phyloP scores from a whole-genome alignment of 2,888 invertebrate genomes.

The Timandra comae region DNA sequence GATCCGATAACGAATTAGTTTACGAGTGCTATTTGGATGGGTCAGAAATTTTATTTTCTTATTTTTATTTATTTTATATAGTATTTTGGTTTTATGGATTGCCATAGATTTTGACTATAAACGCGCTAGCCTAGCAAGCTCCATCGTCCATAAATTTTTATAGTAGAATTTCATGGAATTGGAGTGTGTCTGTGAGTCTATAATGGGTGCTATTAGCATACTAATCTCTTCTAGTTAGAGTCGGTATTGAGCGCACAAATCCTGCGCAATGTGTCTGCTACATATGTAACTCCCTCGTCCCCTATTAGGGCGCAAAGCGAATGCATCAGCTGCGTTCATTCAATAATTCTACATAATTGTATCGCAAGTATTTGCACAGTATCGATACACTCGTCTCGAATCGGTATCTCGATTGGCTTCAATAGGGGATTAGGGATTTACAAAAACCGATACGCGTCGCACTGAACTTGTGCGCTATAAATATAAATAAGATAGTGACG shows the following conservation, averaged over 20 bases:
- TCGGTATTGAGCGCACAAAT: slow-evolving; percentile 50
- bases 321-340: slow-evolving; percentile 23
- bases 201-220: slow-evolving; percentile 64
- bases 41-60: slow-evolving; percentile 57
- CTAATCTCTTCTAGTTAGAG: slow-evolving; percentile 69
- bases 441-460: slow-evolving; percentile 22
- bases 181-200: slow-evolving; percentile 49
- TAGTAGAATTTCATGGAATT: slow-evolving; percentile 57
- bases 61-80: slow-evolving; percentile 49
- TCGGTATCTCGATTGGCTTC: slow-evolving; percentile 28
- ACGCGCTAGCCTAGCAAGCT: slow-evolving; percentile 67
- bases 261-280: slow-evolving; percentile 43
- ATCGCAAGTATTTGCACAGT: slow-evolving; percentile 17
- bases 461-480: slow-evolving; percentile 29
- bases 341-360: slow-evolving; percentile 26
- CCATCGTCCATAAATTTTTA: slow-evolving; percentile 63
- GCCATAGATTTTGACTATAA: slow-evolving; percentile 59
- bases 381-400: slow-evolving; percentile 11
- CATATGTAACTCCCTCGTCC: slow-evolving; percentile 58
- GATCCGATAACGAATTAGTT: slow-evolving; percentile 43
- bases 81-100: slow-evolving; percentile 54
- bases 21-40: slow-evolving; percentile 70
- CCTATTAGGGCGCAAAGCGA: slow-evolving; percentile 30
- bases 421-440: slow-evolving; percentile 49
- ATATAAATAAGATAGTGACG: slow-evolving; percentile 45